phyloP scores from a whole-genome alignment of 2,113 vertebrate species.

The Platichthys stellatus region DNA sequence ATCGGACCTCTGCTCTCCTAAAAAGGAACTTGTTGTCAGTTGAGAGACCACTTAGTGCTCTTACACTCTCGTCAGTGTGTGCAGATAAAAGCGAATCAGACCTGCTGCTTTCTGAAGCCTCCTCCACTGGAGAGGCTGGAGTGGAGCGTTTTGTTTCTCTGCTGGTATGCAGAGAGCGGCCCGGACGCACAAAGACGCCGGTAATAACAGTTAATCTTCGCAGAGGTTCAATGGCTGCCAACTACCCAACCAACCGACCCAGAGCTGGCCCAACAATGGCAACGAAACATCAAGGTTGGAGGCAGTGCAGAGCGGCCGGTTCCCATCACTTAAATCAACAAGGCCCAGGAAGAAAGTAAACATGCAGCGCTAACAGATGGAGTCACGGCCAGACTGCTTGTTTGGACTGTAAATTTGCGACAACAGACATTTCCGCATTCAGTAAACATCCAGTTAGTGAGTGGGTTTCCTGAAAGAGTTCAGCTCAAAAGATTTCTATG shows the following conservation, averaged over 20 bases:
- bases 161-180: conserved; percentile 74
- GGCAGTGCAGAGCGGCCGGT: conserved; percentile 51
- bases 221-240: conserved; percentile 72
- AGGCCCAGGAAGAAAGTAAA: conserved; percentile 39
- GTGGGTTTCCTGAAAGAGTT: neutral
- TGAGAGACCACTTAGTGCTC: conserved; percentile 70
- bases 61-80: conserved; percentile 53
- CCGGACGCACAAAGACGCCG: conserved; percentile 53
- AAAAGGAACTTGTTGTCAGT: conserved; percentile 59
- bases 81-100: conserved; percentile 60
- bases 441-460: conserved; percentile 14
- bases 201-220: conserved; percentile 78
- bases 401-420: conserved; percentile 11
- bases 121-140: conserved; percentile 73
- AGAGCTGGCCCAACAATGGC: conserved; percentile 54
- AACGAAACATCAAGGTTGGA: conserved; percentile 45
- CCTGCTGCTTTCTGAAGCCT: conserved; percentile 67
- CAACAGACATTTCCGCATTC: conserved; percentile 16
- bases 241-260: conserved; percentile 41
- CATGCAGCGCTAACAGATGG: conserved; percentile 33
- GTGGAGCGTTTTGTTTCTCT: conserved; percentile 65
- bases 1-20: conserved; percentile 54
- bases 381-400: neutral
- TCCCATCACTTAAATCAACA: conserved; percentile 73
- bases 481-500: neutral